Evolutionary conservation across 2,888 invertebrate genomes (phyloP).

Genomic region (Sympetrum striolatum): DNA sequence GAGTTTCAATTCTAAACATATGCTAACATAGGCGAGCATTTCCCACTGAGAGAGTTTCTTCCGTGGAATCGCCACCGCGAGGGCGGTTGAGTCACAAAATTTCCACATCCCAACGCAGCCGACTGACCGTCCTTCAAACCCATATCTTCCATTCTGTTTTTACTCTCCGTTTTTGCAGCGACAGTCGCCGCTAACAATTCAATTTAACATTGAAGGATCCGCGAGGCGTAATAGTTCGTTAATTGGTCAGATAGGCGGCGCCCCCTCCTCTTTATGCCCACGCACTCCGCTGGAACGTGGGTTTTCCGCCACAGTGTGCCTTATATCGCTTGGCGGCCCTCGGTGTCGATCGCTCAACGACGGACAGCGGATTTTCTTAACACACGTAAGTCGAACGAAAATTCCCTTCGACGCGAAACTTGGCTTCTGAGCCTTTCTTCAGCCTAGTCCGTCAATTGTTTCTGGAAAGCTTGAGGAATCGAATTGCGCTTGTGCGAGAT

Average conservation of each 20-base stretch:
- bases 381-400: not conserved
- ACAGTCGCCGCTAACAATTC: not conserved
- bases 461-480: not conserved
- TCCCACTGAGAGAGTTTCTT: not conserved
- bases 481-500: not conserved
- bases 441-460: not conserved
- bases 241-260: slow-evolving; percentile 45
- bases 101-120: not conserved
- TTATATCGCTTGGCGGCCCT: not conserved
- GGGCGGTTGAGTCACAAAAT: not conserved
- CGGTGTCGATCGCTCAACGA: not conserved
- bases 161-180: not conserved
- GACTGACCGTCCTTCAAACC: not conserved
- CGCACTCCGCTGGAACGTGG: not conserved
- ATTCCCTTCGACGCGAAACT: not conserved
- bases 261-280: slow-evolving; percentile 20
- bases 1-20: too few species aligned
- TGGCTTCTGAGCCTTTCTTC: not conserved
- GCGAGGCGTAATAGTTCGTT: slow-evolving; percentile 47
- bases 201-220: slow-evolving; percentile 58
- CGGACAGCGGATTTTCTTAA: not conserved
- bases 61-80: not conserved
- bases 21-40: too few species aligned
- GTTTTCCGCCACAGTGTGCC: slow-evolving; percentile 27
- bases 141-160: not conserved